Evolutionary conservation across 2,113 vertebrate species (phyloP), one percentile per base, ranked within the genome.

Genomic region (Larimichthys crocea): DNA sequence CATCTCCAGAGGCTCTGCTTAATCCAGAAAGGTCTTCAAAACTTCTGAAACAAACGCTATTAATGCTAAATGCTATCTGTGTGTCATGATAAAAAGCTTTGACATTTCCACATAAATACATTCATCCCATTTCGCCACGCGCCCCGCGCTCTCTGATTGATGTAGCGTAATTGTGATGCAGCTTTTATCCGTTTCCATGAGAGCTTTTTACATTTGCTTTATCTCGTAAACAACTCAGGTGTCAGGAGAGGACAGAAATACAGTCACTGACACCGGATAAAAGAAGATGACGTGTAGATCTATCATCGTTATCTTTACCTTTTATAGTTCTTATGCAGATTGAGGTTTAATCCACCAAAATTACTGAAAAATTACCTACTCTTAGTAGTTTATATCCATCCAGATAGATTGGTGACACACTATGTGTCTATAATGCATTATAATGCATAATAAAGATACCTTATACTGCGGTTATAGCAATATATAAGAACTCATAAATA

Each of bases 51-150:
- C 24, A n/a, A 74, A 50, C 10, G 26, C 50, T 40, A 50, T 40
- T 56, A 76, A 20, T 17, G 72, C 64, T 56, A 69, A 70, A 57
- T 59, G 60, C 65, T 53, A 48, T 74, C 66, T 66, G 60, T 11
- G n/a, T n/a, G 46, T 50, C 64, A 14, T 22, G 63, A 61, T 79
- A 53, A 88, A 77, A 77, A 67, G 74, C 77, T 29, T 29, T 84
- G 82, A 80, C 80, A 82, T 85, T 80, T 86, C 15, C 77, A 52
- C 79, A 67, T 69, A 60, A 66, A 61, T 40, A 42, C 10, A 4
- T 1, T 26, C 26, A 53, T 55, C 67, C 53, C 40, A 26, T 76
- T 40, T 73, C 50, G 46, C 71, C 24, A 40, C 35, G 46, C 62
- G 65, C 29, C 29, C 19, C 71, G 3, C 35, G 40, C 26, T 35